Base-by-base conservation (phyloP, 1,140 invertebrate species). In the Macrocentrus cingulum region DNA sequence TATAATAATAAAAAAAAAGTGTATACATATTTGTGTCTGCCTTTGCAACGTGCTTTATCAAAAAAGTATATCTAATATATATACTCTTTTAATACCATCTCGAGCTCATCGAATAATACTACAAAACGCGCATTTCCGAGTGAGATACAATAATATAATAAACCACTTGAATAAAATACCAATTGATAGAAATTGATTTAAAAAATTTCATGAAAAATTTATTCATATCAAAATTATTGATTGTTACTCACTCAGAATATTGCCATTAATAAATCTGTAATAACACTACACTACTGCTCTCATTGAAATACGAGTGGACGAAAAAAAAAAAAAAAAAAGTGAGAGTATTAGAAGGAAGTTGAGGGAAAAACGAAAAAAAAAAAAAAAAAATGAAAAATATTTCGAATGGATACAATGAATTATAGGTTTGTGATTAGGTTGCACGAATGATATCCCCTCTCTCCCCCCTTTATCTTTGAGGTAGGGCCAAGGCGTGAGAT, bases 31-130 rank as follows among this genome's bases (percentile, higher is more conserved):
- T 29, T 29, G 25, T 29, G 25, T 29, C 25, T 29, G 25, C 9
- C 25, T 29, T 29, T 29, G 25, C 25, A 29, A 16, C 42, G 36
- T 25, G 56, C 18, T 16, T 41, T 29, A 29, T 29, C 25, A 29
- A 29, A 4, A 29, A 9, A 5, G 25, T n/a, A n/a, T n/a, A n/a
- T n/a, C n/a, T 9, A 29, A 9, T 29, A 29, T 29, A 4, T 29
- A 4, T 29, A 29, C 25, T 29, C 25, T 29, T 7, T 66, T 60
- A 65, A 50, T 39, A 59, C 57, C 13, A 66, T 57, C 60, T n/a
- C 4, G 55, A 68, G 66, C 64, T 71, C 68, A 66, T 69, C 66
- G 29, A 63, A 57, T 66, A 67, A 63, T n/a, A n/a, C n/a, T n/a
- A n/a, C n/a, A n/a, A n/a, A n/a, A n/a, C n/a, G 39, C 45, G 65